Conservation (phyloP, 30 jellyfish, hydroid and myxozoan species). For the Hydractinia symbiolongicarpus region DNA sequence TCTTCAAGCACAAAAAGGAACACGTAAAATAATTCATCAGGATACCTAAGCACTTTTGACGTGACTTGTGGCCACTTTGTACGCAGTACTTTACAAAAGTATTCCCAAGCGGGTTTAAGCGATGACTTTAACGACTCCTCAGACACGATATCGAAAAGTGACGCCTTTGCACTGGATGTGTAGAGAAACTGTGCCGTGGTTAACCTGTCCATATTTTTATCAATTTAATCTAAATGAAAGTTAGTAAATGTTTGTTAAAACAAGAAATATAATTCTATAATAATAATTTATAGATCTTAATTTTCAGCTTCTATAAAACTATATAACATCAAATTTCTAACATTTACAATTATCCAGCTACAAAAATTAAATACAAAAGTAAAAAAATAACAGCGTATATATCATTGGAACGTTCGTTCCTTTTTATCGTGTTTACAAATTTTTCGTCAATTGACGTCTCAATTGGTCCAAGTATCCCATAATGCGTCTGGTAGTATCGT, state of each 20-base stretch:
- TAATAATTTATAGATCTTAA: too few species aligned
- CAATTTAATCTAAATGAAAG: not conserved
- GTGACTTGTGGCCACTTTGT: conserved; percentile 33
- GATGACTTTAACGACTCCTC: conserved; percentile 59
- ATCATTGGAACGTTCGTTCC: too few species aligned
- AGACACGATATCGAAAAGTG: conserved; percentile 70
- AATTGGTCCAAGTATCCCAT: conserved; percentile 40
- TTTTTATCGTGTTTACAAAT: too few species aligned
- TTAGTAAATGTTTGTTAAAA: too few species aligned
- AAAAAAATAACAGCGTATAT: too few species aligned
- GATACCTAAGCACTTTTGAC: conserved; percentile 10
- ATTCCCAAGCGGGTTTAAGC: conserved; percentile 76
- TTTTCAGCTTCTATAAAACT: too few species aligned
- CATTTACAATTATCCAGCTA: too few species aligned
- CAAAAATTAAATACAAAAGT: too few species aligned
- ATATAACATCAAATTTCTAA: too few species aligned
- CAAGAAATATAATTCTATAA: too few species aligned
- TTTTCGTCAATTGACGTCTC: conserved; percentile 23
- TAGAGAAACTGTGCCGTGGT: not conserved
- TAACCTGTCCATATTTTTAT: not conserved
- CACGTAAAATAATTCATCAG: conserved; percentile 56
- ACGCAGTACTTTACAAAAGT: conserved; percentile 21
- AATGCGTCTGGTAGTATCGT: conserved; percentile 55
- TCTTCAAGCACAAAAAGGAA: conserved; percentile 38
- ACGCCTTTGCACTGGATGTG: conserved; percentile 44